Base-by-base conservation (phyloP, 2,113 vertebrate genomes). In the Tringa solitaria region DNA sequence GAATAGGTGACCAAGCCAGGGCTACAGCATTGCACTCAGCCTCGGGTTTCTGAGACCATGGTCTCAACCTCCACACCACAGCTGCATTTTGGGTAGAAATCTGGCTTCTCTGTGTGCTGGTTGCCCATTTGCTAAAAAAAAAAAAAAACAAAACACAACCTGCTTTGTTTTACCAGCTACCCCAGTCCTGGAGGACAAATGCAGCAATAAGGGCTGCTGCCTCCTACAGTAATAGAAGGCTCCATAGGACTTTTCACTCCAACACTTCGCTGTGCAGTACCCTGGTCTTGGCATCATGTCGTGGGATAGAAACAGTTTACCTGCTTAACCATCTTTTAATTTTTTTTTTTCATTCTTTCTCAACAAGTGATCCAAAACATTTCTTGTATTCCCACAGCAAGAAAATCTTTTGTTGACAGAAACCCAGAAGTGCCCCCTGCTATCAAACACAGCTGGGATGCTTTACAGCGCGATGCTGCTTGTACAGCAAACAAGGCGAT, bases 241-340 rank as follows among this genome's bases (percentile, higher is more conserved):
- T 78, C 51, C 35, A 33, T 3, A 69, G 41, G 45, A 51, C 51
- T 51, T 77, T 26, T 57, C 33, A 43, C 18, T 68, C n/a, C 12
- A 57, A 37, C 10, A 9, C 1, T 1, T 54, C 0, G 0, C 23
- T 68, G 15, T 65, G 37, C 0, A 0, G 30, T 17, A 10, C 39
- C 48, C 22, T 35, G n/a, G 43, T 45, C 13, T 57, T 70, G 39
- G 35, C 18, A 63, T 3, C 27, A 37, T 7, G 6, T 17, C 39
- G 39, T 14, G 41, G 19, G 19, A 48, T 48, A 18, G 70, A 56
- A 69, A 30, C 4, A 41, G 16, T 56, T 82, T 51, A 37, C 35
- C 39, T 64, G 12, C 16, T 73, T 56, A 33, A 19, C 37, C 3
- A 2, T 53, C 37, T 78, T 32, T 39, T 30, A 30, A 9, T 19